Base-by-base conservation (phyloP, 2,888 invertebrate genomes). In the Eupithecia exiguata region DNA sequence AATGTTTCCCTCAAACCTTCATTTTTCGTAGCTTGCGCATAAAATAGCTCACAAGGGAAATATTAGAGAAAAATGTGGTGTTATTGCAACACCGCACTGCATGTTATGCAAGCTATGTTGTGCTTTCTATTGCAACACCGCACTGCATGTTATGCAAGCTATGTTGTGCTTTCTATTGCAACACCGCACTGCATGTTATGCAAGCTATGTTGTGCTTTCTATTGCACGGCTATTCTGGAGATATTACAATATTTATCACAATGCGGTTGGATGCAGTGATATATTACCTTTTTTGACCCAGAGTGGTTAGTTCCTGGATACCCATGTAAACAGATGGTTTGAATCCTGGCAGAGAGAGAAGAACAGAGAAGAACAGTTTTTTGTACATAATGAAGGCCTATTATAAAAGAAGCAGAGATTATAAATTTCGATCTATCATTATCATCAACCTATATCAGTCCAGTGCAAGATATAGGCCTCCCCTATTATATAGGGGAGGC, bases 91-190 rank as follows among this genome's bases (percentile, higher is more conserved):
- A 21, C 21, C 10, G 53, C 53, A 12, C 53, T 53, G 53, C 53
- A 21, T 21, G 53, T 12, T 53, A 21, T 21, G 21, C 53, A 53
- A 53, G 21, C n/a, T 10, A 53, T 21, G 12, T 12, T 53, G 53
- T 21, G 21, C 80, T 84, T n/a, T n/a, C n/a, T 53, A 53, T 53
- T n/a, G 49, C 49, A 53, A 53, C 49, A 21, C 21, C 10, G 49
- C 49, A 10, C 49, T 53, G 49, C 49, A 21, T 21, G 49, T 10
- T 53, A 21, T 21, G 21, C 49, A 53, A 53, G 21, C n/a, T 9
- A 53, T 21, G 10, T 10, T 53, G 49, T n/a, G 21, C 80, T 84
- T n/a, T n/a, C n/a, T 53, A 53, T 53, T n/a, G 49, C 49, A 53
- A 53, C 49, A 21, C 21, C 10, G 49, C 49, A 10, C 49, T 53